phyloP scores from a whole-genome alignment of 2,888 invertebrate species.

The Pyrochroa serraticornis region DNA sequence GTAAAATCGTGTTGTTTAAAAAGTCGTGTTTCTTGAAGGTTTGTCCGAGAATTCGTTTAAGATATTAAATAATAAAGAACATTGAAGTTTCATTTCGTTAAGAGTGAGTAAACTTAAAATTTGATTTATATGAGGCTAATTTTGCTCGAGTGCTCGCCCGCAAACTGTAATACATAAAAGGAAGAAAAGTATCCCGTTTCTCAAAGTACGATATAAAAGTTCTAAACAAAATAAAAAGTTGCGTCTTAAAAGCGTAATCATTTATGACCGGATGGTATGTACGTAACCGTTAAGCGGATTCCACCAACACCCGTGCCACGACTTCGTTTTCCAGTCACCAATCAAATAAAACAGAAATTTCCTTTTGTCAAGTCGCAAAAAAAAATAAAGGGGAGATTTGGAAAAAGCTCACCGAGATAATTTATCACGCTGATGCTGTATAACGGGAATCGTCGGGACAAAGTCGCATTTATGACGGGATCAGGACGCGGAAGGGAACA shows the following conservation, averaged over 20 bases:
- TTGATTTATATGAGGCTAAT: conserved; percentile 25
- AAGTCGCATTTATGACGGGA: conserved; percentile 16
- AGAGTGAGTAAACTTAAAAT: conserved; percentile 22
- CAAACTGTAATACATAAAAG: conserved; percentile 16
- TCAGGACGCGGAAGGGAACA: conserved; percentile 20
- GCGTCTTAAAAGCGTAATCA: background rate
- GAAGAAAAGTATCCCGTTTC: background rate
- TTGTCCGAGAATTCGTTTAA: conserved; percentile 19
- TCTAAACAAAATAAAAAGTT: conserved; percentile 5
- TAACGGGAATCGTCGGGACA: background rate
- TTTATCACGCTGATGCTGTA: too few relatives aligned
- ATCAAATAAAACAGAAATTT: background rate
- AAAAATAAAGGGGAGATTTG: too few relatives aligned
- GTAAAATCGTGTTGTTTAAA: conserved; percentile 6
- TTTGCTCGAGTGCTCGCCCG: conserved; percentile 13
- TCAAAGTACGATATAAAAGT: background rate
- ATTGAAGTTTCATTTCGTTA: conserved; percentile 27
- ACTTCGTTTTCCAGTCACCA: too few relatives aligned
- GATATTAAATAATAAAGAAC: conserved; percentile 24
- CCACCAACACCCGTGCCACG: too few relatives aligned
- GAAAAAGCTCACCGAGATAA: too few relatives aligned
- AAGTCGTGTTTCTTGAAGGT: conserved; percentile 6
- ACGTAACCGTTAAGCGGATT: too few relatives aligned
- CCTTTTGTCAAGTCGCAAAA: background rate
- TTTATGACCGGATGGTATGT: too few relatives aligned